Evolutionary conservation across 2,797 vertebrate genomes (phyloP).

Genomic region (Pipistrellus pygmaeus): DNA sequence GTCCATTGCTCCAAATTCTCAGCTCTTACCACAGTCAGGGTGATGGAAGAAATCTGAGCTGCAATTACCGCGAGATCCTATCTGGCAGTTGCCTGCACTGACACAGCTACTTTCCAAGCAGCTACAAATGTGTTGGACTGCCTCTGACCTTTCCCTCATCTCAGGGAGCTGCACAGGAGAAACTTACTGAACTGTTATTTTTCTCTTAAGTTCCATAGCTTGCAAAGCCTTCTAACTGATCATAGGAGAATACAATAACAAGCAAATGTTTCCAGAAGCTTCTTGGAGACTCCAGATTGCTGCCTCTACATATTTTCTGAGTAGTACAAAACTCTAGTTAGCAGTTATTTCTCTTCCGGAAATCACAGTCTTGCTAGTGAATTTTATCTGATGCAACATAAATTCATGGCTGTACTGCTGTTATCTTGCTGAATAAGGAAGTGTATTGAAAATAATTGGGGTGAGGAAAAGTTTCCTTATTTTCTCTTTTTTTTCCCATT

Average conservation of each 20-base stretch:
- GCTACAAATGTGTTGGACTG: constrained; percentile 23
- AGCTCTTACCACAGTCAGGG: constrained; percentile 19
- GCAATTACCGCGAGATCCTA: constrained; percentile 47
- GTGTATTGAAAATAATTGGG: constrained; percentile 66
- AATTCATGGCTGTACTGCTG: constrained; percentile 47
- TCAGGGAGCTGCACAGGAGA: constrained; percentile 15
- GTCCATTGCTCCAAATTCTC: constrained; percentile 48
- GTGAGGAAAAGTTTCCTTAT: constrained; percentile 60
- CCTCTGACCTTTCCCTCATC: constrained; percentile 21
- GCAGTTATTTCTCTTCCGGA: neutral
- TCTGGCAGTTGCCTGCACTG: constrained; percentile 58
- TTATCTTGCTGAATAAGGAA: constrained; percentile 68
- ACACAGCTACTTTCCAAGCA: constrained; percentile 43
- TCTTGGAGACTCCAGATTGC: constrained; percentile 11
- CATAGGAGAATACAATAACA: constrained; percentile 13
- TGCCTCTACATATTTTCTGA: neutral
- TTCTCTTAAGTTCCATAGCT: constrained; percentile 55
- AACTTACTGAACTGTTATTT: constrained; percentile 53
- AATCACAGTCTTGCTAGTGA: neutral
- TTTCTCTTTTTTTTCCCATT: constrained; percentile 66
- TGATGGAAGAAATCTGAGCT: neutral
- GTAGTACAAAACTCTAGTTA: neutral
- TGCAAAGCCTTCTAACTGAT: constrained; percentile 61
- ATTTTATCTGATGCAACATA: constrained; percentile 49
- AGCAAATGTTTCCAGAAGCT: neutral